Evolutionary conservation across 2,888 invertebrate genomes (phyloP).

Genomic region (Tanaodytes sp.): DNA sequence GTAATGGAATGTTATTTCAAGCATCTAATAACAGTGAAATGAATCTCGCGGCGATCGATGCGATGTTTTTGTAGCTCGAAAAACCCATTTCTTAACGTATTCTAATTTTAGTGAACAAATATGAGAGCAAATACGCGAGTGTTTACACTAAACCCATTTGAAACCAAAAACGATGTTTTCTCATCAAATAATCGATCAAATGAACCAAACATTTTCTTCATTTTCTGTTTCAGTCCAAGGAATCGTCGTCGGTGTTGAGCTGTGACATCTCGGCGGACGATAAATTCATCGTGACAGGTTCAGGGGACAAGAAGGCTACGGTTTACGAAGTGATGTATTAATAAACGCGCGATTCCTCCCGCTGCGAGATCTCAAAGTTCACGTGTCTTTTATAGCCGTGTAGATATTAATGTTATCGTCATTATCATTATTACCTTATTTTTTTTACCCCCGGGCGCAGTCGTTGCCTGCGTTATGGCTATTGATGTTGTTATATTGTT

Average conservation of each 20-base stretch:
- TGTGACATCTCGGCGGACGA: constrained; percentile 99
- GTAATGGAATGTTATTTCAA: no score
- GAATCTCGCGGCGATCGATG: no score
- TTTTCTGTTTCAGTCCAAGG: constrained; percentile 84
- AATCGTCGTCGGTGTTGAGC: constrained; percentile 97
- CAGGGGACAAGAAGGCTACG: constrained; percentile 98
- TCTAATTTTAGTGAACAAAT: no score
- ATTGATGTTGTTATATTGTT: constrained; percentile 54
- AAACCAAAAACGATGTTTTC: no score
- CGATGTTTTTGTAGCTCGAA: no score
- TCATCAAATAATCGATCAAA: no score
- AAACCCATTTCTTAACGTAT: no score
- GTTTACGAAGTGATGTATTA: constrained; percentile 96
- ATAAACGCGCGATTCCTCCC: constrained; percentile 37
- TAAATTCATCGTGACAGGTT: constrained; percentile 98
- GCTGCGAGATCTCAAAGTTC: constrained; percentile 43
- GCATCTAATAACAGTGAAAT: no score
- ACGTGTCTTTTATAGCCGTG: constrained; percentile 53
- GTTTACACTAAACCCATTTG: no score
- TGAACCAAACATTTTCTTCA: no score
- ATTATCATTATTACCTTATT: constrained; percentile 28
- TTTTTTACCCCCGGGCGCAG: constrained; percentile 20
- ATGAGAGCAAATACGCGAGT: no score
- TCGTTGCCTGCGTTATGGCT: constrained; percentile 51
- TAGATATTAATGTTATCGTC: constrained; percentile 57